A percentile compares a stretch with the other conserved stretches of the same genome.
Conservation (phyloP, 1,140 invertebrate genomes). For the Ostrea edulis region DNA sequence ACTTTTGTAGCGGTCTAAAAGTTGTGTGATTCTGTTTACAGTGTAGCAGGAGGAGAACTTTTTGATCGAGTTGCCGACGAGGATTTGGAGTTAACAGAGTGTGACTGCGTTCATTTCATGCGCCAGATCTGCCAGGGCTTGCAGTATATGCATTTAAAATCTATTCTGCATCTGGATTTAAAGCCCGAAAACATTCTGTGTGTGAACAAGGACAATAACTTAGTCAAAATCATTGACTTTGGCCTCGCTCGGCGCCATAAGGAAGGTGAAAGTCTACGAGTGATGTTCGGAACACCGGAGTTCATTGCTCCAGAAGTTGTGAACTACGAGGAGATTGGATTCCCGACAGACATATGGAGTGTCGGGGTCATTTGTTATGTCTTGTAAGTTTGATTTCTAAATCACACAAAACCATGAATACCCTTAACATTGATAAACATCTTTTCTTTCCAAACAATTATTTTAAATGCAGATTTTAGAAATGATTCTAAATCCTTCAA, state of each 20-base stretch:
- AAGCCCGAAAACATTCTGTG: conserved; percentile 98
- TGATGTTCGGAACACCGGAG: conserved; percentile 96
- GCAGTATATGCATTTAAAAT: conserved; percentile 92
- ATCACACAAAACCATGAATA: too few relatives aligned
- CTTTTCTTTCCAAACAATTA: too few relatives aligned
- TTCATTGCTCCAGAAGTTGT: conserved; percentile 96
- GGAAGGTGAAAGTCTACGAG: conserved; percentile 84
- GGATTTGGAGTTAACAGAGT: conserved; percentile 94
- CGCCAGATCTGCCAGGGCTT: conserved; percentile 94
- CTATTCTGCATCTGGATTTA: conserved; percentile 93
- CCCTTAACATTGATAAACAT: too few relatives aligned
- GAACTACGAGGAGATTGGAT: conserved; percentile 92
- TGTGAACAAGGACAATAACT: conserved; percentile 87
- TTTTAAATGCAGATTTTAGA: too few relatives aligned
- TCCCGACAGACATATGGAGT: conserved; percentile 96
- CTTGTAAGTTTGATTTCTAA: conserved; percentile 85
- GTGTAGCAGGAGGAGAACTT: conserved; percentile 94
- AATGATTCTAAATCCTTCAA: too few relatives aligned
- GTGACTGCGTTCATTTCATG: conserved; percentile 94
- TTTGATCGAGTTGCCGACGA: conserved; percentile 95
- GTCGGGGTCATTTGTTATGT: conserved; percentile 96
- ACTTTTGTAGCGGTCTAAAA: too few relatives aligned
- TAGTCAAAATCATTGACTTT: conserved; percentile 71
- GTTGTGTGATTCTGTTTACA: conserved; percentile 74
- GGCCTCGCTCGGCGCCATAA: conserved; percentile 81